Percentiles rank a stretch among this genome's conserved stretches.
Evolutionary conservation across 2,113 vertebrate species (phyloP).

Genomic region (Rhynchomys soricoides): DNA sequence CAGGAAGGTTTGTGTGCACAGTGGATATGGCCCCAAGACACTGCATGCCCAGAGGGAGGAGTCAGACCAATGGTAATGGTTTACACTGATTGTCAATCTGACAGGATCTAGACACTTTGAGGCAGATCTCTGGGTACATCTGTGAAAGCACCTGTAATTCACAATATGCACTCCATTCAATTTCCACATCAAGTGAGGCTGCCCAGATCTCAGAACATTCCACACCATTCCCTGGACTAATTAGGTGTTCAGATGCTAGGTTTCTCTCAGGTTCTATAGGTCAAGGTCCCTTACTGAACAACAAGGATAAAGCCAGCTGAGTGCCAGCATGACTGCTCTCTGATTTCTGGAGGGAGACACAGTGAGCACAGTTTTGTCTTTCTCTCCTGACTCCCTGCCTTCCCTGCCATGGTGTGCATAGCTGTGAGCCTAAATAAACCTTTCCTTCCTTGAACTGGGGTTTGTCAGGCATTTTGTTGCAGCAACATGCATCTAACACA

Average conservation of each 20-base stretch:
- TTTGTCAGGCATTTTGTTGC: neutral
- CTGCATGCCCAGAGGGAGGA: too few species aligned
- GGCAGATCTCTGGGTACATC: neutral
- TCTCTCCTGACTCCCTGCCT: neutral
- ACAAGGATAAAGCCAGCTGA: too few species aligned
- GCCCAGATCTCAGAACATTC: neutral
- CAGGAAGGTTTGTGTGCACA: neutral
- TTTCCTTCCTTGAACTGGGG: neutral
- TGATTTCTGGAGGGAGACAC: neutral
- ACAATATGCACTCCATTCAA: neutral
- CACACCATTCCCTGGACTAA: neutral
- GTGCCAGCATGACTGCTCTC: neutral
- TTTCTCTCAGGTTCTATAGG: neutral
- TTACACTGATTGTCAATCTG: too few species aligned
- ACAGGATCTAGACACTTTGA: neutral
- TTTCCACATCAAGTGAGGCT: neutral
- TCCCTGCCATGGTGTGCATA: too few species aligned
- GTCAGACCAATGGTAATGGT: too few species aligned
- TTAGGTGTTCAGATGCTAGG: conserved; percentile 38
- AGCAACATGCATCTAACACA: neutral
- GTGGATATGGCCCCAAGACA: neutral
- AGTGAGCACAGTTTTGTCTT: neutral
- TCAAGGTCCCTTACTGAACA: neutral
- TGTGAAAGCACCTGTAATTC: neutral
- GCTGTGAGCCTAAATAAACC: neutral